Percentiles rank a stretch among this genome's conserved stretches.
Evolutionary conservation across 2,888 invertebrate genomes (phyloP).

Genomic region (Oxytorus armatus): DNA sequence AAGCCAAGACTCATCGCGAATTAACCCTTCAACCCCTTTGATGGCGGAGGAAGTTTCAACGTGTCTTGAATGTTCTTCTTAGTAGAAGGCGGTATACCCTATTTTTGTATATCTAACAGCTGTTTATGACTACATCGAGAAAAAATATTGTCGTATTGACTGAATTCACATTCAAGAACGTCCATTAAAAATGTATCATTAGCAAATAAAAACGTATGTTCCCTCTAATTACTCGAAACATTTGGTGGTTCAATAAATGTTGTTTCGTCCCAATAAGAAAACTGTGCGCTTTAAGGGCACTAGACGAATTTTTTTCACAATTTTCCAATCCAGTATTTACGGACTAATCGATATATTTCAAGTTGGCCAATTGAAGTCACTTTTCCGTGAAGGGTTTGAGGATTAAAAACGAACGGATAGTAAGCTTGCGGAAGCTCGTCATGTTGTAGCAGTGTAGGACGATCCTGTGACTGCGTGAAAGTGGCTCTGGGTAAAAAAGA

Average conservation of each 20-base stretch:
- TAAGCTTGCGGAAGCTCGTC: slow-evolving; percentile 25
- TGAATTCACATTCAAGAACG: too few relatives aligned
- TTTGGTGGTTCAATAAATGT: too few relatives aligned
- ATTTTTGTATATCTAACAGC: not conserved
- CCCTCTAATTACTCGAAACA: too few relatives aligned
- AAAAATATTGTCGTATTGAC: too few relatives aligned
- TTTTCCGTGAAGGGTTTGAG: not conserved
- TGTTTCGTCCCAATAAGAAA: too few relatives aligned
- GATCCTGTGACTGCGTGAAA: slow-evolving; percentile 16
- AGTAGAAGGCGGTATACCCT: not conserved
- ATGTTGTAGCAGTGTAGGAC: slow-evolving; percentile 12
- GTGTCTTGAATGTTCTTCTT: slow-evolving; percentile 34
- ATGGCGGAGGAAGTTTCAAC: slow-evolving; percentile 37
- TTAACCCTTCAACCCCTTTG: slow-evolving; percentile 57
- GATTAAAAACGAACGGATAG: slow-evolving; percentile 7
- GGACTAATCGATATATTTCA: not conserved
- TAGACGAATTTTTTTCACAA: too few relatives aligned
- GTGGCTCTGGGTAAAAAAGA: not conserved
- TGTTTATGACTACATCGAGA: too few relatives aligned
- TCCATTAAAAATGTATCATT: too few relatives aligned
- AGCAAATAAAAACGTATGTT: too few relatives aligned
- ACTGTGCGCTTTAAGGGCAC: too few relatives aligned
- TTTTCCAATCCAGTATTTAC: too few relatives aligned
- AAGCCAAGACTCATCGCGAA: slow-evolving; percentile 37
- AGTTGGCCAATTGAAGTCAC: not conserved